Evolutionary conservation across 2,113 vertebrate genomes (phyloP).

Genomic region (Saccopteryx leptura): DNA sequence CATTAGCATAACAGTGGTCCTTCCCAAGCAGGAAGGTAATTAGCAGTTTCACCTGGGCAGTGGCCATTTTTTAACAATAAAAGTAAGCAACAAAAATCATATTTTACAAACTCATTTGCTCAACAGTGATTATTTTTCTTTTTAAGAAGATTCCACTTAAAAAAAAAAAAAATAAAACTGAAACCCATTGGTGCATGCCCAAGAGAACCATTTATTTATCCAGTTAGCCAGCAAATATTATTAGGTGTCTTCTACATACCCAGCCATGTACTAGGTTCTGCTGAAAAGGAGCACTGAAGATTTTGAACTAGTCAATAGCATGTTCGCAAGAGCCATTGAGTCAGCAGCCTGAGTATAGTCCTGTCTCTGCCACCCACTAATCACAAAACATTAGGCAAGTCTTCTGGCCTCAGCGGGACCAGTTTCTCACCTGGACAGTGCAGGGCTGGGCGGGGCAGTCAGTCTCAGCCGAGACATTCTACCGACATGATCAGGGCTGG

Average conservation of each 20-base stretch:
- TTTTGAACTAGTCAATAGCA: neutral
- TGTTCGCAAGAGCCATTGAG: neutral
- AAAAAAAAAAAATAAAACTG: neutral
- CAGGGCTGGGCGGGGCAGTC: neutral
- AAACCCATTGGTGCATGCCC: neutral
- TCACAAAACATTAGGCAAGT: neutral
- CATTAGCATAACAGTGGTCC: too few species aligned
- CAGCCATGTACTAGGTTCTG: neutral
- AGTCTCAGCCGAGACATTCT: neutral
- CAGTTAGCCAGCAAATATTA: neutral
- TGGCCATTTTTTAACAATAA: too few species aligned
- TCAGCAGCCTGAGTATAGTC: neutral
- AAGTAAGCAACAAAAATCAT: too few species aligned
- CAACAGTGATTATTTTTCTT: neutral
- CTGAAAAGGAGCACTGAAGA: neutral
- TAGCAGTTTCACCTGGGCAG: too few species aligned
- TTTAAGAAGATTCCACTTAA: neutral
- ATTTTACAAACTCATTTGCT: too few species aligned
- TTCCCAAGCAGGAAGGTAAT: too few species aligned
- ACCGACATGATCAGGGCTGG: neutral
- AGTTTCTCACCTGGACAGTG: neutral
- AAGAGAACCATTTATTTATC: neutral
- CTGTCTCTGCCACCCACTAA: neutral
- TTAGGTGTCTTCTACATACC: neutral
- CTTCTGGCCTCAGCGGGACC: neutral